These are phyloP conservation scores for Notolabrus celidotus DNA, from an alignment of 2,797 vertebrate genomes.

Conservation along the genomic window DNA sequence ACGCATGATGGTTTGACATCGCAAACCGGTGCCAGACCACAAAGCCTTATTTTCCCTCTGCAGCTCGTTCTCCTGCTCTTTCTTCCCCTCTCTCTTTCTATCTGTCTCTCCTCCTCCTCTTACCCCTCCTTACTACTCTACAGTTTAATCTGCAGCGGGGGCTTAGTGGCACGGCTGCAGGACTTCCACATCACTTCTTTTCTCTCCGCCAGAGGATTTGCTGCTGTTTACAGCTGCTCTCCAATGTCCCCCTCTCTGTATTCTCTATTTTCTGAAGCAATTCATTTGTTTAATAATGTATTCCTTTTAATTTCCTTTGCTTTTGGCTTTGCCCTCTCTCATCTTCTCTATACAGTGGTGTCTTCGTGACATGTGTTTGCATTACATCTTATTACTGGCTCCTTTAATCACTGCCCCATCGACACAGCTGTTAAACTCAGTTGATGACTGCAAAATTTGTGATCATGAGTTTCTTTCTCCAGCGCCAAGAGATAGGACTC, in stretches of 20 bases:
- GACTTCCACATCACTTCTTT: slow-evolving; percentile 77
- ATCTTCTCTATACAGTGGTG: slow-evolving; percentile 11
- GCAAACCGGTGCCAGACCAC: slow-evolving; percentile 74
- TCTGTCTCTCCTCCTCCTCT: slow-evolving; percentile 5
- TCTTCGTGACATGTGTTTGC: slow-evolving; percentile 54
- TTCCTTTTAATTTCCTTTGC: slow-evolving; percentile 36
- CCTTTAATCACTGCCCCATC: slow-evolving; percentile 52
- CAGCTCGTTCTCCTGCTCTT: slow-evolving; percentile 54
- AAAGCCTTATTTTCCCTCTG: slow-evolving; percentile 73
- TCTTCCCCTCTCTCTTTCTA: slow-evolving; percentile 22
- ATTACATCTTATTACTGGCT: slow-evolving; percentile 51
- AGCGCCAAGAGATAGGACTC: not conserved
- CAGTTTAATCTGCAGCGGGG: slow-evolving; percentile 77
- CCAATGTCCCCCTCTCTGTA: slow-evolving; percentile 20
- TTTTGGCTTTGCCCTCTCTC: slow-evolving; percentile 22
- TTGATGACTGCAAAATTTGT: slow-evolving; percentile 48
- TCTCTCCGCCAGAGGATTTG: slow-evolving; percentile 69
- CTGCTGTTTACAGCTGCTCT: slow-evolving; percentile 51
- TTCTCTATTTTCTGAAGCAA: slow-evolving; percentile 22
- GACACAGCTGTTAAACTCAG: slow-evolving; percentile 22
- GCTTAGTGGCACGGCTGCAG: slow-evolving; percentile 76
- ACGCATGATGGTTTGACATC: slow-evolving; percentile 71
- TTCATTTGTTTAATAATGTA: slow-evolving; percentile 50
- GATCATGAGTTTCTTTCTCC: not conserved
- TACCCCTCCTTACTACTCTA: slow-evolving; percentile 59